phyloP scores from a whole-genome alignment of 2,797 vertebrate genomes.

The Bryconaethiops microstoma region DNA sequence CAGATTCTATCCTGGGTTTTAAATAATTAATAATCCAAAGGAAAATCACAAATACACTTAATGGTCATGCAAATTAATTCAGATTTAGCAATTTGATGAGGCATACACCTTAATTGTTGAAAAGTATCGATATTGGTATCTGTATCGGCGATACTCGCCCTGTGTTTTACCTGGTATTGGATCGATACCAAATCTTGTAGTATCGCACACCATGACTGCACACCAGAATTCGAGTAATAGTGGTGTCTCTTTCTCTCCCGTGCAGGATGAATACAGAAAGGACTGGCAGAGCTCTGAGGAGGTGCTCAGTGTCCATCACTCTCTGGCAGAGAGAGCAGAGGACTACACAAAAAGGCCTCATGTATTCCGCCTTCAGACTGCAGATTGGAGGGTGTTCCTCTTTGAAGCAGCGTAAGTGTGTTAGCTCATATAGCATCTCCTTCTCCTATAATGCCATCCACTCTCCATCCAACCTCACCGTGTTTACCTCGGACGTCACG shows the following conservation, averaged over 20 bases:
- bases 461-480: background rate
- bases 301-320: constrained; percentile 89
- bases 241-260: background rate
- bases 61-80: too few relatives aligned
- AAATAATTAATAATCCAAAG: too few relatives aligned
- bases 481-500: background rate
- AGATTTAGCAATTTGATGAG: too few relatives aligned
- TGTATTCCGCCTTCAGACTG: constrained; percentile 91
- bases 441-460: background rate
- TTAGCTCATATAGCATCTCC: background rate
- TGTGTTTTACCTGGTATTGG: too few relatives aligned
- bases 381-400: constrained; percentile 87
- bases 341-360: constrained; percentile 90
- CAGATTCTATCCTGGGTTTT: too few relatives aligned
- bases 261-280: constrained; percentile 75
- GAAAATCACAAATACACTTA: too few relatives aligned
- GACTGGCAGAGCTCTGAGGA: constrained; percentile 79
- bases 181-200: too few relatives aligned
- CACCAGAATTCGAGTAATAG: background rate
- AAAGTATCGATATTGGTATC: too few relatives aligned
- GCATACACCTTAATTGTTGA: too few relatives aligned
- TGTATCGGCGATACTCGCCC: too few relatives aligned
- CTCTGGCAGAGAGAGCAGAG: constrained; percentile 81
- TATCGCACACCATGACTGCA: too few relatives aligned
- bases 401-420: constrained; percentile 78